These are phyloP conservation scores for Cancer borealis DNA, from an alignment of 2,888 invertebrate genomes.

Conservation along the genomic window DNA sequence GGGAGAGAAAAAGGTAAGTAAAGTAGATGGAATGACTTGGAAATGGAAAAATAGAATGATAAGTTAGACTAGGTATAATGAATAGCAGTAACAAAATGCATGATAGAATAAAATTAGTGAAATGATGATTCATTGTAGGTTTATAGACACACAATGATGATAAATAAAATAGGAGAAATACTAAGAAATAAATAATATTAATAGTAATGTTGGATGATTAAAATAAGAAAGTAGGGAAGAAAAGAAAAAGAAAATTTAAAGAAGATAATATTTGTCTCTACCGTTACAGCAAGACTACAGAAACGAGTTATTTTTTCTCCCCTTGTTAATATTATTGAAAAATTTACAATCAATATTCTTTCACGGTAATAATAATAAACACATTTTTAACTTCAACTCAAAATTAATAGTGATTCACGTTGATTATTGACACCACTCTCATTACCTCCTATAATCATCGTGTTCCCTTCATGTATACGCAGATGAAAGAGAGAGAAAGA, in stretches of 20 bases:
- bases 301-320: neutral
- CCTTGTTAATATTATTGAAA: neutral
- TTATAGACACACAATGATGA: neutral
- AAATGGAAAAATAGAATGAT: no score
- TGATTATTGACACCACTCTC: slow-evolving; percentile 10
- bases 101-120: no score
- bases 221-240: neutral
- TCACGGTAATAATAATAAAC: neutral
- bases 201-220: neutral
- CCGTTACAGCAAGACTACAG: neutral
- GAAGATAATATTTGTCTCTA: neutral
- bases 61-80: no score
- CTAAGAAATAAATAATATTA: neutral
- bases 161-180: neutral
- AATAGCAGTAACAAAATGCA: no score
- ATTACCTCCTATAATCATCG: neutral
- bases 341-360: neutral
- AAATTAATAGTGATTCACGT: neutral
- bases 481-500: neutral
- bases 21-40: no score
- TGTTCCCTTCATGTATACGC: no score
- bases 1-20: no score
- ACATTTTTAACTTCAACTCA: neutral
- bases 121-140: no score
- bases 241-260: neutral